These are phyloP conservation scores for Setipinna tenuifilis DNA, from an alignment of 2,797 vertebrate species.

Conservation along the genomic window DNA sequence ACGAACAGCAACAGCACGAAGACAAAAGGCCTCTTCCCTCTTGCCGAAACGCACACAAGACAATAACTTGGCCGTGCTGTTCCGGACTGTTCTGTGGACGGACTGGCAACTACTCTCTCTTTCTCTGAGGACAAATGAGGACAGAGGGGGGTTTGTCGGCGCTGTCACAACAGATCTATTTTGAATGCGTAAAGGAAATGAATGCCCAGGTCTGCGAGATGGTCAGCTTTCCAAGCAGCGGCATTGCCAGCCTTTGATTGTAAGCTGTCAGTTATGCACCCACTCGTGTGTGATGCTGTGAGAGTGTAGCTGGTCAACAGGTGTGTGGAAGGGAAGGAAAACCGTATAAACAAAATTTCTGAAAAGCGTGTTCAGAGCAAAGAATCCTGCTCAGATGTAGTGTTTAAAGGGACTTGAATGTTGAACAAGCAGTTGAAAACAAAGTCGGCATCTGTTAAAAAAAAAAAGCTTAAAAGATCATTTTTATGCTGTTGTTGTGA, in stretches of 20 bases:
- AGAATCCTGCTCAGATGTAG: neutral
- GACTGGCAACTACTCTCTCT: neutral
- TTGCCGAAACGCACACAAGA: neutral
- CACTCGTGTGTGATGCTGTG: neutral
- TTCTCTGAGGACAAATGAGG: conserved; percentile 18
- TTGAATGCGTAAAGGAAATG: neutral
- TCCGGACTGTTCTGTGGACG: neutral
- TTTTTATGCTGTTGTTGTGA: neutral
- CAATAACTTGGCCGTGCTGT: neutral
- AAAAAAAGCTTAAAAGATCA: no score
- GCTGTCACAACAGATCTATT: conserved; percentile 3
- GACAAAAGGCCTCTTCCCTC: neutral
- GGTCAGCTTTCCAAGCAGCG: neutral
- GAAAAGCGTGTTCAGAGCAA: neutral
- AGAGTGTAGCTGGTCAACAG: neutral
- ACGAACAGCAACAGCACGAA: neutral
- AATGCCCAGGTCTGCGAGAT: neutral
- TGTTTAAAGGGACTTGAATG: neutral
- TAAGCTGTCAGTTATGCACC: neutral
- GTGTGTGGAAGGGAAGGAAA: neutral
- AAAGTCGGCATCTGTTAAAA: no score
- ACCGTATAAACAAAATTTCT: neutral
- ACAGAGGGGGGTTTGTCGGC: neutral
- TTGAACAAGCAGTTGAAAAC: neutral
- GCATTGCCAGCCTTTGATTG: neutral